These are phyloP conservation scores for Empidonax alnorum DNA, from an alignment of 2,113 vertebrate genomes.

Conservation along the genomic window DNA sequence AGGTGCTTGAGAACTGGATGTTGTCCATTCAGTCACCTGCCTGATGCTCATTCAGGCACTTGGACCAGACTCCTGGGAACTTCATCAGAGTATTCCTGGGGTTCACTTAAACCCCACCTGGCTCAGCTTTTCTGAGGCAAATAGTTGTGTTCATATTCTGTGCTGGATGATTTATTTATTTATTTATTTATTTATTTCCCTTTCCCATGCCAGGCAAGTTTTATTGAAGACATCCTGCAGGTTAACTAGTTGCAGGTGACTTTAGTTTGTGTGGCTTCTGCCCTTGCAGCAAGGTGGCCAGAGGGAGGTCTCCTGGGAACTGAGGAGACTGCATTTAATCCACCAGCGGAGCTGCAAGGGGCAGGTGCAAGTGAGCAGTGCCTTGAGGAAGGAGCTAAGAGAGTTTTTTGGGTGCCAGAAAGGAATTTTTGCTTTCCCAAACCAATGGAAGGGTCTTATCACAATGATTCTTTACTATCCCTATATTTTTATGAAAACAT, in stretches of 20 bases:
- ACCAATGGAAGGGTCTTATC: not conserved
- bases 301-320: not conserved
- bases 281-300: rapidly evolving
- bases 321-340: not conserved
- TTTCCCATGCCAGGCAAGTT: not conserved
- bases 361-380: rapidly evolving
- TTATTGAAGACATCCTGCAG: not conserved
- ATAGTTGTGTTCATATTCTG: not conserved
- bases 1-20: rapidly evolving
- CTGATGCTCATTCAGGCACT: rapidly evolving
- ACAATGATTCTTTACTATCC: not conserved
- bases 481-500: not conserved
- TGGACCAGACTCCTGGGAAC: not conserved
- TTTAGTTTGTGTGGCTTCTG: not conserved
- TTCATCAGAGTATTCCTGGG: not conserved
- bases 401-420: not conserved
- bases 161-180: not conserved
- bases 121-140: not conserved
- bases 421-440: not conserved
- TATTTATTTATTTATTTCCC: not conserved
- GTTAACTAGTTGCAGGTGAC: not conserved
- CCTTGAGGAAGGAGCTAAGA: not conserved
- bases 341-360: not conserved
- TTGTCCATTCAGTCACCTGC: rapidly evolving
- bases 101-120: not conserved